A percentile compares a stretch with the other conserved stretches of the same genome.
These are phyloP conservation scores for Glossophaga mutica DNA, from an alignment of 2,797 vertebrate genomes.

Conservation along the genomic window DNA sequence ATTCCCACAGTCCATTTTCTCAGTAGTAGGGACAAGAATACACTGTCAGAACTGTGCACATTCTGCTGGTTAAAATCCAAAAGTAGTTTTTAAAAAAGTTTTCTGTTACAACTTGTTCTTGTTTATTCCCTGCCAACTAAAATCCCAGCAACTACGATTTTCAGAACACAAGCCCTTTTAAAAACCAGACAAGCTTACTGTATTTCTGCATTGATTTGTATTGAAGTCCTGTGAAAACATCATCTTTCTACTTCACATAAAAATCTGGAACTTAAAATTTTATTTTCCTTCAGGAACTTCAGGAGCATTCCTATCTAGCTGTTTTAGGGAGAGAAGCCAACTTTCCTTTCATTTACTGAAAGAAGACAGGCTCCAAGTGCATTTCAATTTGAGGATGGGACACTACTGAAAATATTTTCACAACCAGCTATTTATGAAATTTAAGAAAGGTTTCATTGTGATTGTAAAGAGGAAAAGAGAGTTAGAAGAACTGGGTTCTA, in stretches of 20 bases:
- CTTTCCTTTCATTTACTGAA: conserved; percentile 15
- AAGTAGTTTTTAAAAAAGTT: conserved; percentile 50
- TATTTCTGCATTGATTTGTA: background rate
- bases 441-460: background rate
- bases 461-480: background rate
- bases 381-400: conserved; percentile 7
- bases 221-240: background rate
- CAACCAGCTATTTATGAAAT: background rate
- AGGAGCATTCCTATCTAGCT: background rate
- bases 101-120: conserved; percentile 68
- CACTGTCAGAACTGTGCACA: conserved; percentile 61
- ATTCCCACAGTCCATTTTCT: conserved; percentile 60
- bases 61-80: conserved; percentile 63
- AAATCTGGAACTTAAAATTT: conserved; percentile 8
- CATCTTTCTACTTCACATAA: background rate
- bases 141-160: conserved; percentile 32
- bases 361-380: background rate
- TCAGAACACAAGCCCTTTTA: background rate
- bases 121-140: conserved; percentile 41
- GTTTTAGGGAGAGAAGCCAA: background rate
- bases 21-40: conserved; percentile 43
- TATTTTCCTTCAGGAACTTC: conserved; percentile 35
- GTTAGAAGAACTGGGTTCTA: background rate
- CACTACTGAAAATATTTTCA: background rate
- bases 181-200: conserved; percentile 21